These are phyloP conservation scores for Drosophila acutilabella DNA, from an alignment of 2,888 invertebrate genomes.

Conservation along the genomic window DNA sequence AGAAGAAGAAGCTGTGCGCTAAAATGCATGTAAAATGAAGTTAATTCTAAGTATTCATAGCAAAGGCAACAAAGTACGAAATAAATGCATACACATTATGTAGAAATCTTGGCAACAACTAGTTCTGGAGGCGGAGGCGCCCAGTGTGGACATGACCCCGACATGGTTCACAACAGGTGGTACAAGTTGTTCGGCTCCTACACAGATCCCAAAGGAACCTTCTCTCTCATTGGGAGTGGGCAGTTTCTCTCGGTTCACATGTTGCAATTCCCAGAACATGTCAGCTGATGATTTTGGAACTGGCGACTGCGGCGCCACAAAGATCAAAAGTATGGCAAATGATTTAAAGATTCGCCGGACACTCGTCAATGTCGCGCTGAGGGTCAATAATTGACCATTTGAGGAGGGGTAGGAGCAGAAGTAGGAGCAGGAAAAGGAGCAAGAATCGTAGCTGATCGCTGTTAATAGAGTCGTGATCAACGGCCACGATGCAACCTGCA, in stretches of 20 bases:
- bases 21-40: neutral
- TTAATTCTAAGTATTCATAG: constrained; percentile 1
- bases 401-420: constrained; percentile 13
- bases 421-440: constrained; percentile 1
- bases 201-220: constrained; percentile 20
- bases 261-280: constrained; percentile 56
- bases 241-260: constrained; percentile 27
- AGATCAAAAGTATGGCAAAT: constrained; percentile 49
- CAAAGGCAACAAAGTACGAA: constrained; percentile 14
- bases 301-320: constrained; percentile 32
- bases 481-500: constrained; percentile 68
- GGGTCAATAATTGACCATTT: constrained; percentile 61
- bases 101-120: constrained; percentile 26
- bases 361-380: constrained; percentile 68
- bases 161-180: constrained; percentile 69
- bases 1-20: neutral
- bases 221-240: constrained; percentile 20
- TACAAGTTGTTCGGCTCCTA: constrained; percentile 40
- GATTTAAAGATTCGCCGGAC: constrained; percentile 53
- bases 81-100: constrained; percentile 52
- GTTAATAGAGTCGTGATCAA: constrained; percentile 83
- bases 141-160: constrained; percentile 69
- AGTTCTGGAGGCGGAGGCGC: constrained; percentile 37
- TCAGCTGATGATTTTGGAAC: constrained; percentile 47
- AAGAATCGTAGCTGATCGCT: constrained; percentile 4